A percentile compares a stretch with the other conserved stretches of the same genome.
phyloP scores from a whole-genome alignment of 2,113 vertebrate genomes.

The Gallinago undulata region DNA sequence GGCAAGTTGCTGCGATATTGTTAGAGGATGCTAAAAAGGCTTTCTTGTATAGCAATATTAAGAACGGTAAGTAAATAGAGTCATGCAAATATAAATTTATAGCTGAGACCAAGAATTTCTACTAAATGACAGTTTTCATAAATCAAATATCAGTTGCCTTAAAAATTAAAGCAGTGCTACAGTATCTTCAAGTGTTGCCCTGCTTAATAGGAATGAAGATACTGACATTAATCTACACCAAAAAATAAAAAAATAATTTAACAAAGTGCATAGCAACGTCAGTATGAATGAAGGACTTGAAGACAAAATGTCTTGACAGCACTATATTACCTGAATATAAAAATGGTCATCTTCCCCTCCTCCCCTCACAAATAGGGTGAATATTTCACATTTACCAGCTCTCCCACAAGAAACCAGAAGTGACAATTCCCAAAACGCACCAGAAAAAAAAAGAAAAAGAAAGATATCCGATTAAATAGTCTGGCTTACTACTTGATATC shows the following conservation, averaged over 20 bases:
- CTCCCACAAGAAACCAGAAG: neutral
- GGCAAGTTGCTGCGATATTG: slow-evolving; percentile 66
- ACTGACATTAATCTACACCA: neutral
- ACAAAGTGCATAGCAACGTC: neutral
- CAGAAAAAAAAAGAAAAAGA: neutral
- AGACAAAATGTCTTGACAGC: neutral
- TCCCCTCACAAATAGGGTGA: neutral
- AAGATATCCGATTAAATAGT: neutral
- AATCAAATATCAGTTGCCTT: neutral
- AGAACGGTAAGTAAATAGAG: slow-evolving; percentile 18
- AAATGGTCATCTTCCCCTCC: neutral
- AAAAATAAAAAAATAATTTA: neutral
- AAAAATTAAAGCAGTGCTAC: neutral
- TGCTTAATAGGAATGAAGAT: neutral
- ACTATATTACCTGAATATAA: neutral
- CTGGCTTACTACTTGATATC: neutral
- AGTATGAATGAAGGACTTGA: neutral
- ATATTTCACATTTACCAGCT: neutral
- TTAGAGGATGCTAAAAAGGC: slow-evolving; percentile 31
- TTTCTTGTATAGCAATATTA: slow-evolving; percentile 30
- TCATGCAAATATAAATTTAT: neutral
- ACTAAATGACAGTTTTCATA: neutral
- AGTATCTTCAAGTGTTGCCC: neutral
- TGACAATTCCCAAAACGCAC: neutral
- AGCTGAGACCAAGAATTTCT: neutral